These are phyloP conservation scores for Gambusia yucatana DNA, from an alignment of 2,797 vertebrate species.

Conservation along the genomic window DNA sequence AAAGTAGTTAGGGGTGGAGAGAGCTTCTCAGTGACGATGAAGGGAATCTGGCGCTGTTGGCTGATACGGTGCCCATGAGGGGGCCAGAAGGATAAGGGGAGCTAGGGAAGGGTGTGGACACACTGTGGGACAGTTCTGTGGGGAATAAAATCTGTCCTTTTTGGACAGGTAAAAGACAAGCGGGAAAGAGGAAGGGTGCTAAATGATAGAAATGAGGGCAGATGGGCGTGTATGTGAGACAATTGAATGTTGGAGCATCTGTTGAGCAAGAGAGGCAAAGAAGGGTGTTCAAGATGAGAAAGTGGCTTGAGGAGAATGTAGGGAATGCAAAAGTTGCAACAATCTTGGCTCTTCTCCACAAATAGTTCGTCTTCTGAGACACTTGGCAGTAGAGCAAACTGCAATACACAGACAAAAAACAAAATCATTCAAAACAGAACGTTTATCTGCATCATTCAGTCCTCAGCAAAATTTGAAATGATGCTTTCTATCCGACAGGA, in stretches of 20 bases:
- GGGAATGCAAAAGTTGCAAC: conserved; percentile 36
- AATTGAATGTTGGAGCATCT: conserved; percentile 24
- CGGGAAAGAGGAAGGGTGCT: conserved; percentile 27
- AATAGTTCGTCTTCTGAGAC: conserved; percentile 45
- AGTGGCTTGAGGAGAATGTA: conserved; percentile 51
- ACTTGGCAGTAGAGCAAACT: conserved; percentile 45
- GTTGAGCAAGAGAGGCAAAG: conserved; percentile 46
- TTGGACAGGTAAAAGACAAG: conserved; percentile 37
- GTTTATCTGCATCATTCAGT: not conserved
- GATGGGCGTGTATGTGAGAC: conserved; percentile 8
- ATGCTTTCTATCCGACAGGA: not conserved
- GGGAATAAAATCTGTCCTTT: conserved; percentile 25
- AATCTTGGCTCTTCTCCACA: conserved; percentile 53
- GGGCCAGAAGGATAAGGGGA: conserved; percentile 53
- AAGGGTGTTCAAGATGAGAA: conserved; percentile 16
- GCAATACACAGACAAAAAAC: conserved; percentile 50
- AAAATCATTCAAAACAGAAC: conserved; percentile 10
- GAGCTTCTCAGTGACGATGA: conserved; percentile 57
- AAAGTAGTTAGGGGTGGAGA: conserved; percentile 64
- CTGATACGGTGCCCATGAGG: conserved; percentile 83
- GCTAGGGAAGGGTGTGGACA: conserved; percentile 11
- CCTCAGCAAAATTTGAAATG: not conserved
- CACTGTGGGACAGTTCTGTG: conserved; percentile 9
- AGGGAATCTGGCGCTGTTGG: conserved; percentile 65
- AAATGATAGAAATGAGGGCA: conserved; percentile 15